Evolutionary conservation across 2,113 vertebrate species (phyloP).

Genomic region (Prochilodus magdalenae): DNA sequence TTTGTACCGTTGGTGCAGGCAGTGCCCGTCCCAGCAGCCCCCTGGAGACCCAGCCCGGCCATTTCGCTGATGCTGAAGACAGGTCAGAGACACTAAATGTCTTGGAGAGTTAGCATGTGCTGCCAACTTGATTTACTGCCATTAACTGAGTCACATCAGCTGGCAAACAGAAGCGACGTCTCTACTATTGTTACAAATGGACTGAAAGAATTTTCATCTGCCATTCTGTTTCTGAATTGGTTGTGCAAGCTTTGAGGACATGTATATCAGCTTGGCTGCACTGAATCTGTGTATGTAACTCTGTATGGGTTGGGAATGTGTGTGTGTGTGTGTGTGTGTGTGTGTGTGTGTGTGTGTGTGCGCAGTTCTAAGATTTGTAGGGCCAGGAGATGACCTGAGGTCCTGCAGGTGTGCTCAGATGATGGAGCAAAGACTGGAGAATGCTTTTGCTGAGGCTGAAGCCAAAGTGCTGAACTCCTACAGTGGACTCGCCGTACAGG

Average conservation of each 20-base stretch:
- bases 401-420: conserved; percentile 93
- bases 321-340: background rate
- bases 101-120: background rate
- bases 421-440: conserved; percentile 92
- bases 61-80: conserved; percentile 90
- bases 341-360: conserved; percentile 24
- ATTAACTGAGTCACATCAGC: background rate
- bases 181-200: background rate
- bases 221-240: background rate
- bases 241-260: background rate
- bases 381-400: conserved; percentile 86
- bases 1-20: conserved; percentile 88
- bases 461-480: conserved; percentile 82
- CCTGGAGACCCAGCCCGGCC: conserved; percentile 85
- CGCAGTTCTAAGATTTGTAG: conserved; percentile 94
- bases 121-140: conserved; percentile 7
- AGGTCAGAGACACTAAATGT: conserved; percentile 76
- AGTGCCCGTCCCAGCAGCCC: conserved; percentile 81
- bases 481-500: conserved; percentile 89
- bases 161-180: background rate
- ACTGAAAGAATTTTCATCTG: background rate
- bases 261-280: too few relatives aligned
- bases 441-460: conserved; percentile 91
- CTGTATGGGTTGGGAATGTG: background rate
- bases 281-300: background rate